Base-by-base conservation (phyloP, 2,113 vertebrate genomes). In the Callorhinus ursinus region DNA sequence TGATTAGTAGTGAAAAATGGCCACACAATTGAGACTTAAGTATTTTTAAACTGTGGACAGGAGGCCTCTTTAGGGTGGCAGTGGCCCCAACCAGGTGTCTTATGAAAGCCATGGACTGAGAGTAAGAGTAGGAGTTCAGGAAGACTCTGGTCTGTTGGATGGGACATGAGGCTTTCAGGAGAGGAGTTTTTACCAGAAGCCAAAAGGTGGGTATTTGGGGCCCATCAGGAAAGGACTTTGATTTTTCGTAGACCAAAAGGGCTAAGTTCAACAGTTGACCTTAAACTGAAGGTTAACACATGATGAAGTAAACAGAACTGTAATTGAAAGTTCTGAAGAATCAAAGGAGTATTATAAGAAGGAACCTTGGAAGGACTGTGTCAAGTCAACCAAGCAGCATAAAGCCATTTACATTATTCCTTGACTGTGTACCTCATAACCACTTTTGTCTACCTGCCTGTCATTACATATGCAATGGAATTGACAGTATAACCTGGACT, bases 231-330 rank as follows among this genome's bases (percentile, higher is more conserved):
- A 87, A 57, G 55, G 26, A 81, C 91, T 97, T 92, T 88, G 55
- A 76, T 80, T 42, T 77, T 59, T 21, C 26, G 39, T 15, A 84
- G 51, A 88, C n/a, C 63, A 22, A 63, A 42, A 80, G 42, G 33
- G 61, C 61, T 53, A 83, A 92, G 67, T 92, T 92, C 63, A 76
- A 77, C n/a, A 57, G 42, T 28, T 89, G 69, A 94, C 55, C 83
- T 93, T 90, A 33, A 69, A 46, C 51, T 16, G 13, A 31, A 61
- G 16, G 63, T 84, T 88, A 93, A 93, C 61, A 92, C 3, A 53
- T 19, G 18, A 21, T 51, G 15, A 82, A 36, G 65, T 77, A 88
- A 81, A 31, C 28, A 71, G 88, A 88, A 84, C 12, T 21, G 19
- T 11, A 67, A 42, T 5, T 0, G 2, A 80, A 79, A 46, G 14